Conservation (phyloP, 2,113 vertebrate species). For the Todiramphus chloris region DNA sequence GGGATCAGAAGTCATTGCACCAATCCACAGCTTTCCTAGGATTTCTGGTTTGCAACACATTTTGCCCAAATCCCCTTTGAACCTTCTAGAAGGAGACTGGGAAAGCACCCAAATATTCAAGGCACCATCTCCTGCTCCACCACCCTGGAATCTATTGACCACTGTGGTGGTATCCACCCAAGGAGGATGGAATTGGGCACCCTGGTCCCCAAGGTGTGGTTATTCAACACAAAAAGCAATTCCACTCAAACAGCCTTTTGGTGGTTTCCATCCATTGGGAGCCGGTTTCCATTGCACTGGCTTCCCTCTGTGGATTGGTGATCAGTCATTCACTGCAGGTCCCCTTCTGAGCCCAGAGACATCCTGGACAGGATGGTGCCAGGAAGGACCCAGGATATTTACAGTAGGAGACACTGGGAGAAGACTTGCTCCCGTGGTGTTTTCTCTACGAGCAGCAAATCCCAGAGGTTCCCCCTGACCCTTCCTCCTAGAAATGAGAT, state of each 20-base stretch:
- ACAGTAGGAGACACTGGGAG: background rate
- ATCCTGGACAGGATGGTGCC: background rate
- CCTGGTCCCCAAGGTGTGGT: background rate
- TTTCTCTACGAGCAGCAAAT: background rate
- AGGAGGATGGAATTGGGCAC: background rate
- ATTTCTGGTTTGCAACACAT: background rate
- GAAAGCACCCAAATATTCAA: background rate
- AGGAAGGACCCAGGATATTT: background rate
- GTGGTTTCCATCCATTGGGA: background rate
- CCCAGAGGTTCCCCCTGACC: background rate
- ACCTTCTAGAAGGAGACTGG: background rate
- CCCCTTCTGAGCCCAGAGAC: background rate
- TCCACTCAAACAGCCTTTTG: background rate
- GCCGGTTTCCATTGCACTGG: rapidly evolving
- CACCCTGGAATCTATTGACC: background rate
- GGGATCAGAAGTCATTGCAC: background rate
- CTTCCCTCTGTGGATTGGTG: background rate
- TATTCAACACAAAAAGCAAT: background rate
- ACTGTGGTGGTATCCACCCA: background rate
- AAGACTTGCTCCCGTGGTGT: background rate
- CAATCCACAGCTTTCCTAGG: background rate
- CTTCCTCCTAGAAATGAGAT: background rate
- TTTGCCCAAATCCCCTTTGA: background rate
- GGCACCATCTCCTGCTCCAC: background rate
- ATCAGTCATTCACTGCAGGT: background rate